Percentiles rank a stretch among this genome's conserved stretches.
phyloP scores from a whole-genome alignment of 2,113 vertebrate genomes.

The Sitta europaea region DNA sequence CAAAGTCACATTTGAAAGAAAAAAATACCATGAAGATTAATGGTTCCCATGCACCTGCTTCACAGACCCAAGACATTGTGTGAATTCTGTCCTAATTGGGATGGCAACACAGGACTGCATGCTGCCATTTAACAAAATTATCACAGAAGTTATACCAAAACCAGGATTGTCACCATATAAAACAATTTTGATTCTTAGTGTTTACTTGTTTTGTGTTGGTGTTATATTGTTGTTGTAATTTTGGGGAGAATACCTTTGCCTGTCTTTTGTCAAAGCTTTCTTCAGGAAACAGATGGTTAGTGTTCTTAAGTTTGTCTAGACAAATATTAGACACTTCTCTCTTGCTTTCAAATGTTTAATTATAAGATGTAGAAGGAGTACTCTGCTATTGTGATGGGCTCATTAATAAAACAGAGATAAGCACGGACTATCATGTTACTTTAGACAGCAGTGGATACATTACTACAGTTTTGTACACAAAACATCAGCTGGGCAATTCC shows the following conservation, averaged over 20 bases:
- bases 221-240: background rate
- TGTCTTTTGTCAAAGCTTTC: background rate
- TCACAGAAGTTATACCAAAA: background rate
- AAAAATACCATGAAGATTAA: background rate
- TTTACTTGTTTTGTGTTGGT: background rate
- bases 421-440: background rate
- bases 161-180: background rate
- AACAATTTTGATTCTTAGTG: background rate
- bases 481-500: background rate
- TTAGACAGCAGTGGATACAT: background rate
- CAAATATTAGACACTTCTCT: background rate
- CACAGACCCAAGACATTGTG: background rate
- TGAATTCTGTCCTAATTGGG: background rate
- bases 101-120: background rate
- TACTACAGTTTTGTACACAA: background rate
- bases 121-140: background rate
- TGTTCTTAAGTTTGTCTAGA: background rate
- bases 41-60: background rate
- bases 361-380: background rate
- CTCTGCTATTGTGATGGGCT: background rate
- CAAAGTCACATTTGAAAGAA: background rate
- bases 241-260: too few relatives aligned
- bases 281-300: background rate
- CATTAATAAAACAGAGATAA: background rate
- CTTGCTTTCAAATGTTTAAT: background rate